Evolutionary conservation across 2,888 invertebrate genomes (phyloP).

Genomic region (Mesorhabditis belari): DNA sequence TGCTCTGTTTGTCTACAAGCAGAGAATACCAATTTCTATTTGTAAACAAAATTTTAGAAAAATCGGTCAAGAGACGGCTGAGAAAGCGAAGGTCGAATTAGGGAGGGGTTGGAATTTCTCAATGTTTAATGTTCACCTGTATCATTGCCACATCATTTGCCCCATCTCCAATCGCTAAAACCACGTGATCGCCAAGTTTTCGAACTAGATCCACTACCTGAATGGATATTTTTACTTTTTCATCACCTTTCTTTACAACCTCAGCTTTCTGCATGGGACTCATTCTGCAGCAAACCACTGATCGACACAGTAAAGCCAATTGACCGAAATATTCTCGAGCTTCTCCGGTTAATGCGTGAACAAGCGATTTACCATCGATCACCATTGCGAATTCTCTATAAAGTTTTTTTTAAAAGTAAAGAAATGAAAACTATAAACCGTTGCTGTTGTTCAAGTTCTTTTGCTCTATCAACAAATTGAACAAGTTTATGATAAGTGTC

Average conservation of each 20-base stretch:
- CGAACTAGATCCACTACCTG: slow-evolving; percentile 59
- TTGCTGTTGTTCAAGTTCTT: slow-evolving; percentile 15
- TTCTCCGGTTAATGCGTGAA: slow-evolving; percentile 60
- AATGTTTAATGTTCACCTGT: slow-evolving; percentile 61
- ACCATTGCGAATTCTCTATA: slow-evolving; percentile 74
- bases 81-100: too few species aligned
- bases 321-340: slow-evolving; percentile 85
- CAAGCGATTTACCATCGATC: slow-evolving; percentile 70
- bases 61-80: too few species aligned
- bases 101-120: too few species aligned
- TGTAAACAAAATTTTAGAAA: too few species aligned
- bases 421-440: slow-evolving; percentile 4
- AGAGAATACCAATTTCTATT: too few species aligned
- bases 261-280: slow-evolving; percentile 88
- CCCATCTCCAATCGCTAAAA: slow-evolving; percentile 89
- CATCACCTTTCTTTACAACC: slow-evolving; percentile 81
- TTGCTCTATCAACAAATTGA: slow-evolving; percentile 24
- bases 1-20: too few species aligned
- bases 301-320: slow-evolving; percentile 85
- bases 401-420: slow-evolving; percentile 19
- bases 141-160: slow-evolving; percentile 98
- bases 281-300: slow-evolving; percentile 88
- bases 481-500: slow-evolving; percentile 39
- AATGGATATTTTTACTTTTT: slow-evolving; percentile 66
- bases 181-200: slow-evolving; percentile 70